Evolutionary conservation across 2,888 invertebrate genomes (phyloP).

Genomic region (Amiota minor): DNA sequence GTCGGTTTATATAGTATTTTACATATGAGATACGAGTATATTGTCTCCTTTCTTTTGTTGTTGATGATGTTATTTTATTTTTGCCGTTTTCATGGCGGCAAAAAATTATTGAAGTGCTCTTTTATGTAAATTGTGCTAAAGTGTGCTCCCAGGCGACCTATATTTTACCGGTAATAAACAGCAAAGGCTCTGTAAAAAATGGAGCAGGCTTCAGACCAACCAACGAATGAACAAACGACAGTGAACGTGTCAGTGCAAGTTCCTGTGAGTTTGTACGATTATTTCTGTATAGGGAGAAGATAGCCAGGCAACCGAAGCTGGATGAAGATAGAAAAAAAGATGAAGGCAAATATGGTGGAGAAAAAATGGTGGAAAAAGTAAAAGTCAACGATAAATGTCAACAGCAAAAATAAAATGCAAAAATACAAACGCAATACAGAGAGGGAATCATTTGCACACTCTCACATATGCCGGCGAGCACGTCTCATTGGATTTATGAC

Average conservation of each 20-base stretch:
- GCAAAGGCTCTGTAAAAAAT: constrained; percentile 26
- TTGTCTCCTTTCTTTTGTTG: too few species aligned
- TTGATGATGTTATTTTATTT: too few species aligned
- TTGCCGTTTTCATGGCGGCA: constrained; percentile 10
- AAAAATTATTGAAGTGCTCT: constrained; percentile 38
- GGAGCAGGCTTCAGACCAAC: neutral
- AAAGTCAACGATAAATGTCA: constrained; percentile 49
- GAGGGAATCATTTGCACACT: neutral
- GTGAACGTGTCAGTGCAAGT: neutral
- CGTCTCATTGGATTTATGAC: constrained; percentile 68
- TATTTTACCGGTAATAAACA: constrained; percentile 60
- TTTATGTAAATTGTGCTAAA: constrained; percentile 59
- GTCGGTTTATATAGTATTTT: too few species aligned
- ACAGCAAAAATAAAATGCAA: constrained; percentile 25
- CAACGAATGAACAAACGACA: constrained; percentile 10
- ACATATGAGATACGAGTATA: too few species aligned
- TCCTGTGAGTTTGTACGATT: neutral
- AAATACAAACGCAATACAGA: constrained; percentile 15
- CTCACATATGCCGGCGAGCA: constrained; percentile 34
- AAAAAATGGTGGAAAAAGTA: constrained; percentile 32
- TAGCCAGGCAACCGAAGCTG: neutral
- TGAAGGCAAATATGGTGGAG: neutral
- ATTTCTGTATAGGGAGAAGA: neutral
- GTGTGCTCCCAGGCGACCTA: constrained; percentile 59
- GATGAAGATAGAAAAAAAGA: neutral